These are phyloP conservation scores for Sipha flava DNA, from an alignment of 1,140 invertebrate genomes.

Conservation along the genomic window DNA sequence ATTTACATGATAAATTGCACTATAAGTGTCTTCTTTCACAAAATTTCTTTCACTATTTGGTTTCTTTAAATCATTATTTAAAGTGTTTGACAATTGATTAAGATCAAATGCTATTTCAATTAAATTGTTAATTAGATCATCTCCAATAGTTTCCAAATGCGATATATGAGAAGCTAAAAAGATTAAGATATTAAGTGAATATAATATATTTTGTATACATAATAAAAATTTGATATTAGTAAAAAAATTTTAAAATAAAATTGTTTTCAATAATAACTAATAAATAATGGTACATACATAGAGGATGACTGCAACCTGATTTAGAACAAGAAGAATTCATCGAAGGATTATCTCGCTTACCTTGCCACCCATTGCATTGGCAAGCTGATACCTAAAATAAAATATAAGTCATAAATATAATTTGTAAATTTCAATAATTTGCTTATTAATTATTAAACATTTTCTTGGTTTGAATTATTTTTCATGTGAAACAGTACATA, in stretches of 20 bases:
- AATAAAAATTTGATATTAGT: too few species aligned
- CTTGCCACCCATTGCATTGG: neutral
- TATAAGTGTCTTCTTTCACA: neutral
- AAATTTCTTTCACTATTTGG: neutral
- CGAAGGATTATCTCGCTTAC: neutral
- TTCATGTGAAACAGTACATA: too few species aligned
- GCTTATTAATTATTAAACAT: neutral
- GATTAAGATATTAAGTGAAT: neutral
- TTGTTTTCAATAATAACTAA: too few species aligned
- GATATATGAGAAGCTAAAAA: neutral
- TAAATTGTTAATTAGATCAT: neutral
- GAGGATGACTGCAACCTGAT: neutral
- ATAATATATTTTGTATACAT: too few species aligned
- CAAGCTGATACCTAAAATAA: neutral
- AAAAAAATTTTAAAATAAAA: too few species aligned
- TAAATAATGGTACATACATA: neutral
- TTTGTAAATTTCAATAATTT: neutral
- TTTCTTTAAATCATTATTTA: neutral
- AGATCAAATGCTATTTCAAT: neutral
- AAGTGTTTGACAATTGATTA: neutral
- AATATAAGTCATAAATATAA: neutral
- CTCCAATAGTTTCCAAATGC: neutral
- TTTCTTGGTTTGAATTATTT: too few species aligned
- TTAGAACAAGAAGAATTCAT: neutral
- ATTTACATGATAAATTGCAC: conserved; percentile 14